These are phyloP conservation scores for Melanerpes formicivorus DNA, from an alignment of 2,113 vertebrate species.

Conservation along the genomic window DNA sequence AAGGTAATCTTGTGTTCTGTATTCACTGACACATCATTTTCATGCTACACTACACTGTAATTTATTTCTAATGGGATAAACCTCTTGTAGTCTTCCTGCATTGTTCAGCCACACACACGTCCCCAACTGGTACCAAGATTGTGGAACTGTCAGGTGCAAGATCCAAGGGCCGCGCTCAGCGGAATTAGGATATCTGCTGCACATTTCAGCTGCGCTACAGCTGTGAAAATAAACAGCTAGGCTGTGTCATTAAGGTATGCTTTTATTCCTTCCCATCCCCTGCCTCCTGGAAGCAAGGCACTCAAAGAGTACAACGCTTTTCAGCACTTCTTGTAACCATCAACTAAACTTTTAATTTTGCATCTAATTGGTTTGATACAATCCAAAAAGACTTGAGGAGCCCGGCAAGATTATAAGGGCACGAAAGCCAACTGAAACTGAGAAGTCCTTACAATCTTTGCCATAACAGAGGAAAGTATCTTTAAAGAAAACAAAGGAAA, in stretches of 20 bases:
- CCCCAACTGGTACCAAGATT: neutral
- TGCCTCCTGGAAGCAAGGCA: conserved; percentile 15
- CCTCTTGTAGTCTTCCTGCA: conserved; percentile 20
- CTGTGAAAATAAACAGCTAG: conserved; percentile 55
- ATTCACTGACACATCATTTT: conserved; percentile 68
- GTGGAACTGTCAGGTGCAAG: conserved; percentile 29
- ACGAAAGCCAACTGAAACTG: neutral
- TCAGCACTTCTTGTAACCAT: conserved; percentile 9
- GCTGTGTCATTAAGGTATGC: conserved; percentile 10
- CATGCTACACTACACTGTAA: conserved; percentile 67
- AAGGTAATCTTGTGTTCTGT: conserved; percentile 63
- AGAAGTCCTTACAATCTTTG: neutral
- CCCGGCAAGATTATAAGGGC: neutral
- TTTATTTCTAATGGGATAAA: conserved; percentile 74
- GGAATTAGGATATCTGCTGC: conserved; percentile 21
- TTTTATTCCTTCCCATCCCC: conserved; percentile 40
- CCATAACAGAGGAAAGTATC: neutral
- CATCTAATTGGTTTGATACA: neutral
- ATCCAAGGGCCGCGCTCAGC: neutral
- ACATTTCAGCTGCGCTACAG: conserved; percentile 21
- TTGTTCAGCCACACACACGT: conserved; percentile 17
- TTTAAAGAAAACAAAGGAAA: neutral
- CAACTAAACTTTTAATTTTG: conserved; percentile 5
- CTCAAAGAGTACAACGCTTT: neutral
- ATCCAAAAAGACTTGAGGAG: neutral